phyloP scores from a whole-genome alignment of 2,888 invertebrate species.

The Drosophila fulvimacula region DNA sequence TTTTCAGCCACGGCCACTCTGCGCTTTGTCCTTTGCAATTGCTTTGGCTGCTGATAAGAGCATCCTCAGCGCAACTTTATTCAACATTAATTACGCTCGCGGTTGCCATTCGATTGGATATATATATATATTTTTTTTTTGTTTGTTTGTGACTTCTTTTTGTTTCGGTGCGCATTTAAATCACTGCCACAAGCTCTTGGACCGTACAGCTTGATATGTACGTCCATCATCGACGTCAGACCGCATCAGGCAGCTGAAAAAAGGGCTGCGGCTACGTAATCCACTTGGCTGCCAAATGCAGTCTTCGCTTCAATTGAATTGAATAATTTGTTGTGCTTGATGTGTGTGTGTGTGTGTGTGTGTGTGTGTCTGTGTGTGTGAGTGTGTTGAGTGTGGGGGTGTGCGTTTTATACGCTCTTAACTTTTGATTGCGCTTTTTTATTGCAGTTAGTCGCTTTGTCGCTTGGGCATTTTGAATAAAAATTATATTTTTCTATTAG shows the following conservation, averaged over 20 bases:
- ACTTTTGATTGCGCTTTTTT: slow-evolving; percentile 46
- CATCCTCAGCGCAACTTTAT: slow-evolving; percentile 55
- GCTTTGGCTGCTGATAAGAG: slow-evolving; percentile 48
- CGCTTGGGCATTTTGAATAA: slow-evolving; percentile 33
- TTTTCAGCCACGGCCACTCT: slow-evolving; percentile 5
- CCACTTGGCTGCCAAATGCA: slow-evolving; percentile 69
- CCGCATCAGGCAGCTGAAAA: slow-evolving; percentile 21
- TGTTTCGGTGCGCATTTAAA: slow-evolving; percentile 57
- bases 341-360: slow-evolving; percentile 20
- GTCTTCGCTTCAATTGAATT: slow-evolving; percentile 66
- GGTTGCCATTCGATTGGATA: slow-evolving; percentile 58
- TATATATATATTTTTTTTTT: background rate
- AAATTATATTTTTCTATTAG: slow-evolving; percentile 38
- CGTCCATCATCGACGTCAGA: slow-evolving; percentile 64
- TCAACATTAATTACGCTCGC: slow-evolving; percentile 68
- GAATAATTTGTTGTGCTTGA: slow-evolving; percentile 64
- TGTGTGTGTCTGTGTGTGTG: slow-evolving; percentile 27
- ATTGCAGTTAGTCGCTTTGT: slow-evolving; percentile 22
- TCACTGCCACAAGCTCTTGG: slow-evolving; percentile 57
- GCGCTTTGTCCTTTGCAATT: background rate
- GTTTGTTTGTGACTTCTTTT: slow-evolving; percentile 38
- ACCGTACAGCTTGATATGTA: slow-evolving; percentile 29
- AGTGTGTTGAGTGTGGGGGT: slow-evolving; percentile 16
- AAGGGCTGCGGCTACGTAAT: slow-evolving; percentile 46
- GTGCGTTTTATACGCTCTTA: slow-evolving; percentile 64